Conservation (phyloP, 1,140 invertebrate genomes). For the Eueides isabella region DNA sequence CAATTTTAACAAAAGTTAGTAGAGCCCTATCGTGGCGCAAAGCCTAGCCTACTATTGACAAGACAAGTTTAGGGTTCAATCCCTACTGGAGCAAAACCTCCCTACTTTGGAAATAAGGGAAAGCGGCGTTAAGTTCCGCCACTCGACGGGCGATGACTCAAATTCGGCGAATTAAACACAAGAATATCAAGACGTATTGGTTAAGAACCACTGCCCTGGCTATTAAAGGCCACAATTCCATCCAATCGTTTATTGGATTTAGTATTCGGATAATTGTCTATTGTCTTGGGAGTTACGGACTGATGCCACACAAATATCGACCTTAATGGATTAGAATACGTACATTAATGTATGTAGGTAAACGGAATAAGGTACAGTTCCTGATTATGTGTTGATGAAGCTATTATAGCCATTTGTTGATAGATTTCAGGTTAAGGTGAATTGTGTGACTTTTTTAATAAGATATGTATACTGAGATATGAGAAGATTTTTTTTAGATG, state of each 20-base stretch:
- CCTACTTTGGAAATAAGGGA: too few relatives aligned
- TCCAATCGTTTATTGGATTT: constrained; percentile 53
- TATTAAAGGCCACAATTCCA: constrained; percentile 46
- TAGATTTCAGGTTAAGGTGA: not conserved
- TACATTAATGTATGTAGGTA: constrained; percentile 1
- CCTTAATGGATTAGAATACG: constrained; percentile 32
- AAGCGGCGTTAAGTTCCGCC: too few relatives aligned
- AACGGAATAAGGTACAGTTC: constrained; percentile 20
- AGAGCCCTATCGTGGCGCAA: too few relatives aligned
- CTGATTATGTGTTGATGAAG: constrained; percentile 45
- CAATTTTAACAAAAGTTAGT: too few relatives aligned
- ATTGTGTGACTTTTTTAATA: not conserved
- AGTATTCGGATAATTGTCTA: constrained; percentile 54
- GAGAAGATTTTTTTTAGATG: too few relatives aligned
- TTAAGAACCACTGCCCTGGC: constrained; percentile 11
- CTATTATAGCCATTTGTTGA: constrained; percentile 38
- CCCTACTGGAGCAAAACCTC: too few relatives aligned
- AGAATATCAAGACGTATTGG: not conserved
- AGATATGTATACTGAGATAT: too few relatives aligned
- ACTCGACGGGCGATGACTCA: too few relatives aligned
- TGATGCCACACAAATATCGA: constrained; percentile 28
- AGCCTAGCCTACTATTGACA: too few relatives aligned
- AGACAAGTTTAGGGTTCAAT: too few relatives aligned
- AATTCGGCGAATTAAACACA: too few relatives aligned
- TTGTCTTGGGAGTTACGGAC: constrained; percentile 45